Evolutionary conservation across 2,113 vertebrate genomes (phyloP), one percentile per base, ranked within the genome.

Genomic region (Oenanthe oenanthe): DNA sequence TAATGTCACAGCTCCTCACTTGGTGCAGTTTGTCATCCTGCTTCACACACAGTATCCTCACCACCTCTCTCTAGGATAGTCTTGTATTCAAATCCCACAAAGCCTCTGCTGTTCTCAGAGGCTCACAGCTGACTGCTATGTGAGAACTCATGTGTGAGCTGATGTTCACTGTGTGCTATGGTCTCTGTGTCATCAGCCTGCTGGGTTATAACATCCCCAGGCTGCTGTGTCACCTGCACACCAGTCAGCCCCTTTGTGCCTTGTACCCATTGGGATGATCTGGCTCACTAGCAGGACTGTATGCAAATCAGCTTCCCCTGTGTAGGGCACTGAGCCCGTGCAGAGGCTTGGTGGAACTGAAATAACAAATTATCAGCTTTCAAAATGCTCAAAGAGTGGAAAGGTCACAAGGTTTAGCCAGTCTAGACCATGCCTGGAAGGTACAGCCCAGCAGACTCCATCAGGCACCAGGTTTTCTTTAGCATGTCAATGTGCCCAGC

Each of bases 401-500:
- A 95, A 95, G 83, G 83, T 91, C 93, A 83, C 43, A 57, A 51
- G 51, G 84, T 77, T 89, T 72, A 93, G 78, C 26, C 71, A 71
- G 89, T 75, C 88, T 85, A 85, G 91, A 91, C 91, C 56, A 25
- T 60, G 85, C 67, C 86, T 67, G 71, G 76, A 88, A 94, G 73
- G 73, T 75, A 76, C 68, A 90, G 68, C 36, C 45, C 57, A 85
- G 38, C 29, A 77, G 74, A 67, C 54, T 78, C 47, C 66, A 54
- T 80, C 19, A 93, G 42, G 58, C 26, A 57, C 47, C 26, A 38
- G 78, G 56, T 87, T 89, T 95, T 70, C 51, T 87, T 80, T 18
- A 86, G 47, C 31, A 70, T 81, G 78, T 70, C 81, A 51, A 31
- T 2, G 18, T 45, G 47, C 18, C 26, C 26, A 15, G 48, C 24